Conservation (phyloP, 2,113 vertebrate species). For the Parus major region DNA sequence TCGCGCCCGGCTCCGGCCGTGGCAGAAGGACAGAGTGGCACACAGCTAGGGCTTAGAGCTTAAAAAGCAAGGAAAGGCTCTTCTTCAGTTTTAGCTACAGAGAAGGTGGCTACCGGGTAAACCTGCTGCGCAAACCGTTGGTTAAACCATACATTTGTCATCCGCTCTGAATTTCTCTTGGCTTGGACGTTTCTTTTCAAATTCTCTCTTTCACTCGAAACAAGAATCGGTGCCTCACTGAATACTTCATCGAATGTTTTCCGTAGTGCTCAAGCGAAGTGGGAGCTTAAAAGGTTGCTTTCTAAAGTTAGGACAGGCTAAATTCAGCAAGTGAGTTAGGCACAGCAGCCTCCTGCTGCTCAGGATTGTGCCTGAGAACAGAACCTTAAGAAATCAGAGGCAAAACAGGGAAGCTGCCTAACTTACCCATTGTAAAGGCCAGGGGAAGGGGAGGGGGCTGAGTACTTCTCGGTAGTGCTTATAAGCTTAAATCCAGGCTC, state of each 20-base stretch:
- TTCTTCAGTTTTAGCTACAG: not conserved
- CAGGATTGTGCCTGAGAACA: not conserved
- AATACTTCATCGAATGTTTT: not conserved
- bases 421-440: not conserved
- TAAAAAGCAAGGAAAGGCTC: not conserved
- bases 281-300: not conserved
- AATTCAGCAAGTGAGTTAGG: not conserved
- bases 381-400: not conserved
- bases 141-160: not conserved
- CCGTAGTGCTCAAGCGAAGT: not conserved
- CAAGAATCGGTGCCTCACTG: not conserved
- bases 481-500: not conserved
- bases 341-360: slow-evolving; percentile 37
- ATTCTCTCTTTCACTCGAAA: not conserved
- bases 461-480: not conserved
- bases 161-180: not conserved
- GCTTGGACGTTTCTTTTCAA: not conserved
- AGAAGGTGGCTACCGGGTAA: not conserved
- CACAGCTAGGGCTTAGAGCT: not conserved
- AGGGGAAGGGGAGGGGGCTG: not conserved
- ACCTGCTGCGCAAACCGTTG: not conserved
- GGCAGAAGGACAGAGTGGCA: not conserved
- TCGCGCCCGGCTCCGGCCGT: not conserved
- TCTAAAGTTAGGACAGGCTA: not conserved
- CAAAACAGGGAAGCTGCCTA: not conserved